Evolutionary conservation across 2,797 vertebrate species (phyloP), one percentile per base, ranked within the genome.

Genomic region (Petrocephalus sullivani): DNA sequence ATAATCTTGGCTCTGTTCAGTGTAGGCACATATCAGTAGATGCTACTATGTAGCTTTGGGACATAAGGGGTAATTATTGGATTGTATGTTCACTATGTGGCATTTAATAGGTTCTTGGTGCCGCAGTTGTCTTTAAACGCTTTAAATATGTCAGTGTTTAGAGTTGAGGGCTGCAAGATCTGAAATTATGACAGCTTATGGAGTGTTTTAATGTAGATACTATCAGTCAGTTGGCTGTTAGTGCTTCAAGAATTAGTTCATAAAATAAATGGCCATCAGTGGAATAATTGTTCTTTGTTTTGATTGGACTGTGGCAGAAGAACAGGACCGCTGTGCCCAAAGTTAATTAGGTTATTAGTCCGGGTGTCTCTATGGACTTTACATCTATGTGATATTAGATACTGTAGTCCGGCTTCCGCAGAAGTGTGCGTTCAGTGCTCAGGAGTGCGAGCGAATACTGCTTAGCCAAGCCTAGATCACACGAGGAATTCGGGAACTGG

Each of bases 331-430:
- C 19, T 49, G 75, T 49, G 75, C 41, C 41, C 19, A 21, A 81
- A 81, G 75, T 81, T 49, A 81, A 81, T 81, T 81, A 81, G 75
- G 41, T 81, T 81, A 49, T 46, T 81, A 81, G 37, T 46, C 8
- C n/a, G 19, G 41, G 75, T 9, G 33, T 75, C 67, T 75, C 67
- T 10, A 75, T 75, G 67, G 67, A 75, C 14, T 75, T 14, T 37
- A 7, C 67, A 41, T 41, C 75, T 21, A 2, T 49, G 75, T 46
- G 75, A 41, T 81, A 41, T 81, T 49, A n/a, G 37, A 46, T 81
- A 9, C 41, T 19, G 75, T 19, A 49, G 75, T 49, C 16, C 2
- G 41, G 75, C 16, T 81, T 49, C 75, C 46, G 75, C 75, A 49
- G 41, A n/a, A 81, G 41, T 57, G 56, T 49, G 49, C 6, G 67